Conservation (phyloP, 2,797 vertebrate species). For the Melanotaenia nigrans region DNA sequence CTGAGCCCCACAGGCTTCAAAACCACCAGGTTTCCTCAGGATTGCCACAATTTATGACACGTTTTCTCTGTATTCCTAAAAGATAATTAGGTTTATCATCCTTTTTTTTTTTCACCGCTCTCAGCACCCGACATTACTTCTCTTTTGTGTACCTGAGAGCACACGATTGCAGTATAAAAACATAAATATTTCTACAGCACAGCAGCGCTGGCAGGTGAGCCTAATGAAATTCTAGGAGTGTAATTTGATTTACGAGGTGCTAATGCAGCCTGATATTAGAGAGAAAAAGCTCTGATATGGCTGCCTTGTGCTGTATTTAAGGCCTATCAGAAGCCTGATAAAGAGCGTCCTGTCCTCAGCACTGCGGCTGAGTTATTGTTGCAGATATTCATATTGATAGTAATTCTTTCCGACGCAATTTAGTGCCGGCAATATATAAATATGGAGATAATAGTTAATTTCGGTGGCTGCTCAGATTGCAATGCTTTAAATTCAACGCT, state of each 20-base stretch:
- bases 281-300: conserved; percentile 81
- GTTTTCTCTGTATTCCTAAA: conserved; percentile 78
- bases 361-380: conserved; percentile 80
- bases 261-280: conserved; percentile 85
- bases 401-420: conserved; percentile 83
- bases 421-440: conserved; percentile 82
- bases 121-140: conserved; percentile 34
- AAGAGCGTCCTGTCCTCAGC: conserved; percentile 80
- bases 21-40: conserved; percentile 68
- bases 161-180: conserved; percentile 75
- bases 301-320: conserved; percentile 83
- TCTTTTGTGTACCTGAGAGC: conserved; percentile 78
- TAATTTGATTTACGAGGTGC: conserved; percentile 86
- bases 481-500: conserved; percentile 73
- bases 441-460: conserved; percentile 83
- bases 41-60: conserved; percentile 75
- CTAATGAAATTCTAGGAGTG: conserved; percentile 85
- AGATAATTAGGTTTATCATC: conserved; percentile 82
- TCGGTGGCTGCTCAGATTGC: conserved; percentile 74
- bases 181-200: conserved; percentile 83
- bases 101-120: conserved; percentile 21
- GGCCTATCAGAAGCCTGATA: conserved; percentile 82
- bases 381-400: conserved; percentile 84
- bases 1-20: conserved; percentile 63
- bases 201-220: conserved; percentile 81